A percentile compares a stretch with the other conserved stretches of the same genome.
Evolutionary conservation across 2,797 vertebrate genomes (phyloP).

Genomic region (Cichlasoma orientale): DNA sequence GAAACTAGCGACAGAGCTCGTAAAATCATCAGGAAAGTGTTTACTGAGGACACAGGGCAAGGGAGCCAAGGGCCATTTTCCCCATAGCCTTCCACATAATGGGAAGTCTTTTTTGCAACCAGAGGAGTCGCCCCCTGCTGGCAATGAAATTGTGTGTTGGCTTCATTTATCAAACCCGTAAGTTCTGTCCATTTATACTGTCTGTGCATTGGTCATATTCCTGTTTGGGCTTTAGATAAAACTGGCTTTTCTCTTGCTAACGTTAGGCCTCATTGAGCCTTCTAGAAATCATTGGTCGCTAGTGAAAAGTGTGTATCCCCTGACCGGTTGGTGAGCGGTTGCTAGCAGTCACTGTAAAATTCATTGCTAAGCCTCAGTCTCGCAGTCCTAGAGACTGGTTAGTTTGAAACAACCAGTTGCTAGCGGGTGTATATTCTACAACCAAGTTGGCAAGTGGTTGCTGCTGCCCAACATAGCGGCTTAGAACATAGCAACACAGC

Average conservation of each 20-base stretch:
- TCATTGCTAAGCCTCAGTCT: too few relatives aligned
- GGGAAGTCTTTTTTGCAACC: not conserved
- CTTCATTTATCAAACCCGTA: not conserved
- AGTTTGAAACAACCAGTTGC: not conserved
- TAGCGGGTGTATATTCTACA: not conserved
- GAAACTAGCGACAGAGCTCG: fast-evolving
- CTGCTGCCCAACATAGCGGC: not conserved
- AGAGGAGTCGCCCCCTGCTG: not conserved
- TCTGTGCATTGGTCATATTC: not conserved
- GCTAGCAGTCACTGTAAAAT: not conserved
- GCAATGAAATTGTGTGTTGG: not conserved
- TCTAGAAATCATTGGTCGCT: not conserved
- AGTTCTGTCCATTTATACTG: not conserved
- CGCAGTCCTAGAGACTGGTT: not conserved
- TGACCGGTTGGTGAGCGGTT: not conserved
- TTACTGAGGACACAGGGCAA: not conserved
- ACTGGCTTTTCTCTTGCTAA: not conserved
- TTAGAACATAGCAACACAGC: not conserved
- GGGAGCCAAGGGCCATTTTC: not conserved
- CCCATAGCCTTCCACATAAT: not conserved
- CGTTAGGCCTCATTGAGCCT: not conserved
- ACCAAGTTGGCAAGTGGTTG: not conserved
- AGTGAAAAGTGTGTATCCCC: not conserved
- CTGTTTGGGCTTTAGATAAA: not conserved
- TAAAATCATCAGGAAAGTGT: not conserved